These are phyloP conservation scores for Macaria liturata DNA, from an alignment of 2,888 invertebrate species.

Conservation along the genomic window DNA sequence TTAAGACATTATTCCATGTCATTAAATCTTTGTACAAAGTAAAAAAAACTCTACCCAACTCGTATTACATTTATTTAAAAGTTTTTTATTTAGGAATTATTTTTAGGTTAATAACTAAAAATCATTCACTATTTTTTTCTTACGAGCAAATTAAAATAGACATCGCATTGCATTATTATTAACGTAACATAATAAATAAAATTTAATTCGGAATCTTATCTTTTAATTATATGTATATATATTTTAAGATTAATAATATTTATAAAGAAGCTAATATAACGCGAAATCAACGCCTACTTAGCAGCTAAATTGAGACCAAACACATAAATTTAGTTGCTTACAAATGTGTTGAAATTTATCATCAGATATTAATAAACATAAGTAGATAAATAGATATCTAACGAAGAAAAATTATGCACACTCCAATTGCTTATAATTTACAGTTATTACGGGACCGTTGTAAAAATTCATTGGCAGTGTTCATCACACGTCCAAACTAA, in stretches of 20 bases:
- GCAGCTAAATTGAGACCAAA: constrained; percentile 12
- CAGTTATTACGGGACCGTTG: constrained; percentile 30
- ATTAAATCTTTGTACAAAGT: constrained; percentile 8
- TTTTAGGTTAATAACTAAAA: too few species aligned
- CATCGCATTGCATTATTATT: too few species aligned
- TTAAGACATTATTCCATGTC: constrained; percentile 11
- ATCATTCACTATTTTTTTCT: too few species aligned
- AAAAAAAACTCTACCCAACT: not conserved
- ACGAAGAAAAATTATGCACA: constrained; percentile 22
- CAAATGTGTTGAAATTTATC: constrained; percentile 9
- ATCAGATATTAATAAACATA: constrained; percentile 16
- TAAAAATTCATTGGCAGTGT: constrained; percentile 29
- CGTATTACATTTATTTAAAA: too few species aligned
- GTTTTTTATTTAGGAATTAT: too few species aligned
- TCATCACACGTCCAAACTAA: constrained; percentile 32
- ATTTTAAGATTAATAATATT: too few species aligned
- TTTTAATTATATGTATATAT: too few species aligned
- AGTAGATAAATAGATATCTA: constrained; percentile 15
- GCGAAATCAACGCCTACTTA: too few species aligned
- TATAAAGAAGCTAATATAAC: too few species aligned
- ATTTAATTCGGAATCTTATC: too few species aligned
- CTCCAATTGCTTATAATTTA: constrained; percentile 27
- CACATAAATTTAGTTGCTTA: constrained; percentile 14
- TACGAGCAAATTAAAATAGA: too few species aligned
- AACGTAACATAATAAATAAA: too few species aligned